Evolutionary conservation across 2,113 vertebrate genomes (phyloP), one percentile per base, ranked within the genome.

Genomic region (Oreochromis tanganicae): DNA sequence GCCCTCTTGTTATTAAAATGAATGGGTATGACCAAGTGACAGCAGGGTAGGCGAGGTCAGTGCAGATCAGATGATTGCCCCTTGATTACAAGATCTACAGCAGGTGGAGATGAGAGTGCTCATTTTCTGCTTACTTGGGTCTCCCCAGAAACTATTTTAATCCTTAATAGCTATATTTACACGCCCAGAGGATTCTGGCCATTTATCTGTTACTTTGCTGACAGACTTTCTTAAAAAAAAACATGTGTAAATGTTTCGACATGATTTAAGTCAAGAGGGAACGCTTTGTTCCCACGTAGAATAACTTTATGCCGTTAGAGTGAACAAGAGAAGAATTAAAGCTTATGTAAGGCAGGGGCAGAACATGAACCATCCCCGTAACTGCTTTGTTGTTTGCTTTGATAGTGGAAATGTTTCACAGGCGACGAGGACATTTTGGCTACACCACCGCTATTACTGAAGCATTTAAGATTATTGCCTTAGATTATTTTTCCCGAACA

Each of bases 101-200:
- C 85, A 93, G 89, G 87, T 91, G 90, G 71, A 90, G 57, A 85
- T 66, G 75, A 86, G 57, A 71, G 55, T n/a, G 5, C 57, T 90
- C 17, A 73, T 90, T 91, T 91, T 89, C 82, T 90, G 89, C 84
- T 85, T 81, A 85, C 87, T 84, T 84, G 61, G 83, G 17, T 85
- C 54, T 75, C 54, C 41, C 16, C 32, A 56, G 75, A 89, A 93
- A 79, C 19, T 2, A 6, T 52, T 88, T 71, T 75, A 80, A 88
- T 82, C 46, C 80, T 79, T 88, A 79, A 79, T 83, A 52, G 52
- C 81, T 71, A 68, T 59, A 73, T 91, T 87, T 90, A 55, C 52
- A 83, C 29, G n/a, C 71, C 12, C 48, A 32, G 66, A 85, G 54
- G 14, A 43, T 85, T 52, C 48, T 29, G 41, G 43, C 80, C 82